Evolutionary conservation across 1,140 invertebrate genomes (phyloP), one percentile per base, ranked within the genome.

Genomic region (Zaprionus camerounensis): DNA sequence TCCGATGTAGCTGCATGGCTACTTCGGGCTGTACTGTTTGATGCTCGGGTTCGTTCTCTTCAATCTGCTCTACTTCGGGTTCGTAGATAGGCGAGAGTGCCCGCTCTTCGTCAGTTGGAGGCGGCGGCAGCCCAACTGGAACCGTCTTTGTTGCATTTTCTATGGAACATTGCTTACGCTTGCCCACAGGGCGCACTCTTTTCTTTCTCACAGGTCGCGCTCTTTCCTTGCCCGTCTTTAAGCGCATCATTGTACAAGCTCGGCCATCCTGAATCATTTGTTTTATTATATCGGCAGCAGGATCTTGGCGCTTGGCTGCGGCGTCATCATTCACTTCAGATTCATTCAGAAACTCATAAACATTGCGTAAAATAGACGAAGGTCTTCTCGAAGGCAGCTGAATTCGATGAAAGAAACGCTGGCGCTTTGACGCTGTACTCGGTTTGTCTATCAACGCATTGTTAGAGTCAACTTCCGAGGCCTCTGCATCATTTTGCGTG

Each of bases 271-370:
- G 36, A 1, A 92, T 67, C 65, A 92, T 57, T 22, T 83, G 76
- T 62, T 92, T 67, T n/a, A 92, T 80, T 46, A 92, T 77, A 71
- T 92, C 91, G 1, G 75, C 84, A 6, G 82, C 81, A 6, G 91
- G 87, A 67, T 92, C 91, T 13, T 57, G 12, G 12, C 59, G 70
- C 11, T 46, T 68, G 17, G 70, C 62, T 3, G 34, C 31, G 13
- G 70, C 57, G 1, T 57, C 59, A 38, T 87, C 85, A 9, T 84
- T 64, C 9, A 81, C 81, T 64, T 92, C 76, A 0, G 91, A 91
- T 36, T 90, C 78, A 1, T 87, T 91, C 1, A 92, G 66, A 57
- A 92, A 92, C 12, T 92, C 91, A 31, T 90, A 92, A 3, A 92
- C 78, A 34, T 86, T 78, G 9, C 76, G 72, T 17, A 66, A 78